Conservation (phyloP, 2,888 invertebrate species). For the Andrena hattorfiana region DNA sequence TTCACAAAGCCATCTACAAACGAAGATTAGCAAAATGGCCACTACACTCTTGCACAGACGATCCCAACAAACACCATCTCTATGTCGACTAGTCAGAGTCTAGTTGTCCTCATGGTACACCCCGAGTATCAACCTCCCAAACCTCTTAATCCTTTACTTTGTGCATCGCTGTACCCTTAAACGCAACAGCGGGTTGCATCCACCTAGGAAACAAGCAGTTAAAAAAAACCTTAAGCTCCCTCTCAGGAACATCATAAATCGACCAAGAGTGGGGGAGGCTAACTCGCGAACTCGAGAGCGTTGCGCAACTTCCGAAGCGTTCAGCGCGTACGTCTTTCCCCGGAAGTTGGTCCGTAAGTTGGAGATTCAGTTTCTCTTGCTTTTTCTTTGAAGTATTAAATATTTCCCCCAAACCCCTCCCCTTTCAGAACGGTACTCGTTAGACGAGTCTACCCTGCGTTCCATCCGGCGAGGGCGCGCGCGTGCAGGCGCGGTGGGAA, state of each 20-base stretch:
- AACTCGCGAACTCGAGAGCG: slow-evolving; percentile 31
- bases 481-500: slow-evolving; percentile 4
- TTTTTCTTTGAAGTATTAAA: slow-evolving; percentile 29
- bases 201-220: not conserved
- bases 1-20: no score
- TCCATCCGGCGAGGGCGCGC: not conserved
- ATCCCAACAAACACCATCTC: no score
- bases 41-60: no score
- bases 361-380: slow-evolving; percentile 3
- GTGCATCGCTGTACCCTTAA: not conserved
- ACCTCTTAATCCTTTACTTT: no score
- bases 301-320: slow-evolving; percentile 22
- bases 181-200: not conserved
- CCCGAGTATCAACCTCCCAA: no score
- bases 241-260: slow-evolving; percentile 6
- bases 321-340: not conserved
- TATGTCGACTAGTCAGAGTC: no score
- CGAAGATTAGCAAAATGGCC: no score
- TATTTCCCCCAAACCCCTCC: slow-evolving; percentile 4
- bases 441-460: not conserved
- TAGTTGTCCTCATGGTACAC: no score
- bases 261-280: not conserved
- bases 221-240: not conserved
- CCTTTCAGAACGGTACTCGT: not conserved
- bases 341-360: slow-evolving; percentile 5